Evolutionary conservation across 2,113 vertebrate species (phyloP).

Genomic region (Astur gentilis): DNA sequence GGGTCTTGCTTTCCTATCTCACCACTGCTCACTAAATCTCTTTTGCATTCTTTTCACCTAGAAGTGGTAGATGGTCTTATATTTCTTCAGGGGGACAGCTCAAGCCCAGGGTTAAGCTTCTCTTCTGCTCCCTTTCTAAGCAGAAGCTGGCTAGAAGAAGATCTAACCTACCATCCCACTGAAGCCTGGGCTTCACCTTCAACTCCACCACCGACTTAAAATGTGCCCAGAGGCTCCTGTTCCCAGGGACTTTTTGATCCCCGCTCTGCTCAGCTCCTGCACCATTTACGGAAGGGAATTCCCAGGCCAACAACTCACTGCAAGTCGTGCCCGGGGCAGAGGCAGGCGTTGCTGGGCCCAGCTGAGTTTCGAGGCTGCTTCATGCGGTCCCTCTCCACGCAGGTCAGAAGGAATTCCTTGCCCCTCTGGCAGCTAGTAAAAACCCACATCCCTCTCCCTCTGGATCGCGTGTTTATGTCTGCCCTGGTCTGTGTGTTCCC

Average conservation of each 20-base stretch:
- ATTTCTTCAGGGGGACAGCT: neutral
- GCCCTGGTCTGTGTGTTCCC: neutral
- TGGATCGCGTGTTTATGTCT: neutral
- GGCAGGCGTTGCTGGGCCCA: neutral
- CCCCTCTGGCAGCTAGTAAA: neutral
- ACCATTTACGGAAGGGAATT: neutral
- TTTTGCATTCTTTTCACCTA: neutral
- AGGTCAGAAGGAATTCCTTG: neutral
- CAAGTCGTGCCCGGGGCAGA: neutral
- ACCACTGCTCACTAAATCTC: neutral
- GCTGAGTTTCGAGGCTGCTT: neutral
- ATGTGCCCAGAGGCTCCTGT: neutral
- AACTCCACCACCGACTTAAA: neutral
- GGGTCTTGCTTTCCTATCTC: neutral
- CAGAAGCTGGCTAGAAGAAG: neutral
- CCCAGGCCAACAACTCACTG: neutral
- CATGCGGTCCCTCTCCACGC: neutral
- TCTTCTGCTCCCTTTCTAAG: neutral
- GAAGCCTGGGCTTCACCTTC: neutral
- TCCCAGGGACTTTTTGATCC: neutral
- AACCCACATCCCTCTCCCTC: neutral
- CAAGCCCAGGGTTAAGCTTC: neutral
- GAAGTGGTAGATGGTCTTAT: neutral
- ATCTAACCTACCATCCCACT: neutral
- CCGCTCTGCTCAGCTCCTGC: neutral